These are phyloP conservation scores for Eriosoma lanigerum DNA, from an alignment of 1,140 invertebrate genomes.

Conservation along the genomic window DNA sequence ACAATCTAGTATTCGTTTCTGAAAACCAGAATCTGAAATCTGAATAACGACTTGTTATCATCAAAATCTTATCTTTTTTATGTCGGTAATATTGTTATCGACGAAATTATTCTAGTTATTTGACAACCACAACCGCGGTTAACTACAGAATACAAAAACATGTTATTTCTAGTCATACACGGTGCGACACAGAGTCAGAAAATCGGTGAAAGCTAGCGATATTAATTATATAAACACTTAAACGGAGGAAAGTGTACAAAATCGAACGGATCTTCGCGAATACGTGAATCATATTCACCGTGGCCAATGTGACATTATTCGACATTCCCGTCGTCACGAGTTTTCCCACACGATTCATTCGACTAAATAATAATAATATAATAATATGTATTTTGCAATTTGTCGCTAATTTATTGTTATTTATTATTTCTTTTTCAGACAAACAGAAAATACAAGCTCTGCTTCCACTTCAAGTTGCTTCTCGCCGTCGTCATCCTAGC, in stretches of 20 bases:
- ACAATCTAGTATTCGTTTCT: too few species aligned
- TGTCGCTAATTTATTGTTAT: not conserved
- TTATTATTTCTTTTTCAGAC: constrained; percentile 32
- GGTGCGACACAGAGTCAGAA: constrained; percentile 29
- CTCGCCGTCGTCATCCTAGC: not conserved
- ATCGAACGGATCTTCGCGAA: constrained; percentile 24
- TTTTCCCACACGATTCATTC: not conserved
- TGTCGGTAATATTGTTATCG: too few species aligned
- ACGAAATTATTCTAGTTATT: too few species aligned
- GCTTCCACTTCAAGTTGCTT: constrained; percentile 44
- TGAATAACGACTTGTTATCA: too few species aligned
- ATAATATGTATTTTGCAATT: too few species aligned
- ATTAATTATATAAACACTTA: constrained; percentile 16
- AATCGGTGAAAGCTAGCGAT: constrained; percentile 44
- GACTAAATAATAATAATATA: too few species aligned
- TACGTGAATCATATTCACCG: constrained; percentile 31
- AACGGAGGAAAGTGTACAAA: constrained; percentile 44
- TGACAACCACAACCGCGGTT: not conserved
- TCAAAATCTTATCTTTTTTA: too few species aligned
- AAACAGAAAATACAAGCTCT: constrained; percentile 47
- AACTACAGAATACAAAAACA: not conserved
- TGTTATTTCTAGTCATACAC: constrained; percentile 29
- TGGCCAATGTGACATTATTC: constrained; percentile 9
- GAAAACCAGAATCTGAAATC: too few species aligned
- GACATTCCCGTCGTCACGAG: not conserved